A percentile compares a stretch with the other conserved stretches of the same genome.
phyloP scores from a whole-genome alignment of 2,888 invertebrate species.

The Serrognathus titanus region DNA sequence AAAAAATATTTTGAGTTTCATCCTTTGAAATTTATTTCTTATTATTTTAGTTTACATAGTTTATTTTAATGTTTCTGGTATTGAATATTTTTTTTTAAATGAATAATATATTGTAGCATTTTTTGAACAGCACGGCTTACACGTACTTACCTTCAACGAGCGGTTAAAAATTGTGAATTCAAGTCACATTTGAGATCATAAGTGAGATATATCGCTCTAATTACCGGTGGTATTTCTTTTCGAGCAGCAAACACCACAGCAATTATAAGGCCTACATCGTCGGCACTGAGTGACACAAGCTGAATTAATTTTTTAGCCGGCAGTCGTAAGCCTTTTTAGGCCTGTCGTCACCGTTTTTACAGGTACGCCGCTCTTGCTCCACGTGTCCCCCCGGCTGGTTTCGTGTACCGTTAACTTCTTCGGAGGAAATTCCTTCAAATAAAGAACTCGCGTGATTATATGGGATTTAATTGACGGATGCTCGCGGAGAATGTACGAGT shows the following conservation, averaged over 20 bases:
- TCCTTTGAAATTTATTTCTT: no score
- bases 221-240: neutral
- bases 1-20: no score
- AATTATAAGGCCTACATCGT: slow-evolving; percentile 12
- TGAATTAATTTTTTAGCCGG: slow-evolving; percentile 37
- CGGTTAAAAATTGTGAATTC: neutral
- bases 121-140: no score
- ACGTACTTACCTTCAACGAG: no score
- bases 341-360: slow-evolving; percentile 11
- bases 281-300: slow-evolving; percentile 27
- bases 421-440: neutral
- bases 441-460: neutral
- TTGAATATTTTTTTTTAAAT: no score
- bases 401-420: neutral
- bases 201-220: neutral
- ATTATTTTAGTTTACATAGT: no score
- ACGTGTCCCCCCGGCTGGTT: neutral
- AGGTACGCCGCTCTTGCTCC: neutral
- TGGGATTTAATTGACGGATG: neutral
- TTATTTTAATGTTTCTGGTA: no score
- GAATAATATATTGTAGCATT: no score
- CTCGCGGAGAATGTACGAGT: neutral
- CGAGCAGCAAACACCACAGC: slow-evolving; percentile 18
- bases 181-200: neutral
- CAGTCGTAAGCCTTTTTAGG: slow-evolving; percentile 29